phyloP scores from a whole-genome alignment of 2,113 vertebrate genomes.

The Argyrosomus japonicus region DNA sequence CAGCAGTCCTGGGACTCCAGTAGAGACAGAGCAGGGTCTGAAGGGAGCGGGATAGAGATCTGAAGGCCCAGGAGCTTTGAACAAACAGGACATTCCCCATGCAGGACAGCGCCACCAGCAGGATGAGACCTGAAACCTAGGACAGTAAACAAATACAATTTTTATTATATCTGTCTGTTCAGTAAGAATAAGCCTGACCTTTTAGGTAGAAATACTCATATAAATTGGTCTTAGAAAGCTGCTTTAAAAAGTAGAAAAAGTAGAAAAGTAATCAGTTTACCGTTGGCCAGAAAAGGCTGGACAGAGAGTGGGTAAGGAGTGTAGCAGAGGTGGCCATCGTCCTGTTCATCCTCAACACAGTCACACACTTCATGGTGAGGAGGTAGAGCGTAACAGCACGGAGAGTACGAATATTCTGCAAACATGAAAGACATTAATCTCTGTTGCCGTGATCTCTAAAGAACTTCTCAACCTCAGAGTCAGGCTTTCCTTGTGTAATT shows the following conservation, averaged over 20 bases:
- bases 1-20: constrained; percentile 16
- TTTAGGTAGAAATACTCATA: neutral
- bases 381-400: constrained; percentile 80
- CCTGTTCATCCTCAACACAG: constrained; percentile 61
- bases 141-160: neutral
- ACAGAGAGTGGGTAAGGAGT: constrained; percentile 35
- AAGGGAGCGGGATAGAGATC: constrained; percentile 49
- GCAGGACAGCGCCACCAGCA: constrained; percentile 65
- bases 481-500: neutral
- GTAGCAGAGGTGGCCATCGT: constrained; percentile 40
- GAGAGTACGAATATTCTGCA: constrained; percentile 75
- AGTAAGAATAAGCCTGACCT: too few relatives aligned
- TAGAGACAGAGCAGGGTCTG: constrained; percentile 39
- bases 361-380: constrained; percentile 75
- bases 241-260: neutral
- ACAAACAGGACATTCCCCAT: constrained; percentile 62
- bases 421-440: constrained; percentile 19
- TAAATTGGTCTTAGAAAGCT: neutral
- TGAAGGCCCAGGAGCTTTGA: constrained; percentile 35
- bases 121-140: constrained; percentile 78
- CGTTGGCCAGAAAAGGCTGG: constrained; percentile 65
- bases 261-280: constrained; percentile 62
- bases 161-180: too few relatives aligned
- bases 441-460: neutral
- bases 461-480: neutral